A percentile compares a stretch with the other conserved stretches of the same genome.
These are phyloP conservation scores for Eidolon helvum DNA, from an alignment of 2,113 vertebrate genomes.

Conservation along the genomic window DNA sequence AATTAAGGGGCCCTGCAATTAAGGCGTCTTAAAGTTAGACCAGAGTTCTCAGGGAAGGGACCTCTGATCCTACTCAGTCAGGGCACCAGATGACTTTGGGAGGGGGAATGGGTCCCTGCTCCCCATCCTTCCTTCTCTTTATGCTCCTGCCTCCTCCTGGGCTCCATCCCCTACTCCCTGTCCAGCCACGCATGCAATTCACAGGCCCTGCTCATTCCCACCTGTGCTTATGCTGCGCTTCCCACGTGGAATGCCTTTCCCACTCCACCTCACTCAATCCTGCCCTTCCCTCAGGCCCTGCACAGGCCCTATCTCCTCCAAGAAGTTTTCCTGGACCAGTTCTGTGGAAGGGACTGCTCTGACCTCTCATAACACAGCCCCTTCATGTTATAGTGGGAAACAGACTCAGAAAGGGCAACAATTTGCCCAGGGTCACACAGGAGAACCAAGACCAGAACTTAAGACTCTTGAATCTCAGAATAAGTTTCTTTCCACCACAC, in stretches of 20 bases:
- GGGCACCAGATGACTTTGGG: not conserved
- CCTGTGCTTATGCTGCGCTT: not conserved
- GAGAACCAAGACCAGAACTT: not conserved
- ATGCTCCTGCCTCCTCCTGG: not conserved
- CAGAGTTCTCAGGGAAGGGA: not conserved
- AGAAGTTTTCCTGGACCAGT: not conserved
- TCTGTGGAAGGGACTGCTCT: not conserved
- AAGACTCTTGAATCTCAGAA: not conserved
- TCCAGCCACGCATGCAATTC: not conserved
- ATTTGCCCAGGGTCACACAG: not conserved
- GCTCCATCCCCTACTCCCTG: not conserved
- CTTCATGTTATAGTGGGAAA: not conserved
- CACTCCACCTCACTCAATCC: not conserved
- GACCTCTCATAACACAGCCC: not conserved
- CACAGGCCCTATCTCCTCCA: not conserved
- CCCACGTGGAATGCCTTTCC: not conserved
- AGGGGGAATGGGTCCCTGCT: not conserved
- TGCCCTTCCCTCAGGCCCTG: not conserved
- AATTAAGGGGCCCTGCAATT: constrained; percentile 38
- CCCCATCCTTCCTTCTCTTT: not conserved
- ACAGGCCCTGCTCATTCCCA: not conserved
- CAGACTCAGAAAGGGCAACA: not conserved
- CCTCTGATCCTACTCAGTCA: not conserved
- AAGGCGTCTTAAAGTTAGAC: not conserved
- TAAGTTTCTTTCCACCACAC: not conserved